phyloP scores from a whole-genome alignment of 2,113 vertebrate genomes.

The rabbit (Oryctolagus cuniculus) region DNA sequence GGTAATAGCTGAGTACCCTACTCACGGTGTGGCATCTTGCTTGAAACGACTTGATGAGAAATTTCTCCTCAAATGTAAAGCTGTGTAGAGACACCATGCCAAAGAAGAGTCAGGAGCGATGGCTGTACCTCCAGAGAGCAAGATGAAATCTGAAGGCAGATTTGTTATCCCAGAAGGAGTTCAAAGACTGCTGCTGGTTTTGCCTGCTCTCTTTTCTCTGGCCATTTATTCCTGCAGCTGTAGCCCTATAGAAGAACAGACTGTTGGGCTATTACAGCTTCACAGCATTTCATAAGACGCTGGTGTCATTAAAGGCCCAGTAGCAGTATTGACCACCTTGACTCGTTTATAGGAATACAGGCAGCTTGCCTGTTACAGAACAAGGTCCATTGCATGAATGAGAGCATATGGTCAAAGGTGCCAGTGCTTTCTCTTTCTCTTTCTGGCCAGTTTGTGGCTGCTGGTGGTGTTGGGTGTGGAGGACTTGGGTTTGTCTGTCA shows the following conservation, averaged over 20 bases:
- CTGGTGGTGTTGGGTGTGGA: not conserved
- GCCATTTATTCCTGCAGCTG: not conserved
- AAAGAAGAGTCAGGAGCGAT: not conserved
- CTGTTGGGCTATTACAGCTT: slow-evolving; percentile 55
- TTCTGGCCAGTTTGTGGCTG: not conserved
- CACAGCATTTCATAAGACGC: slow-evolving; percentile 30
- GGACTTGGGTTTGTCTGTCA: not conserved
- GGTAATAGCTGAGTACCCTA: not conserved
- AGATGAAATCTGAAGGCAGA: not conserved
- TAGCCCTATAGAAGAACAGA: not conserved
- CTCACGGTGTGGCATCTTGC: not conserved
- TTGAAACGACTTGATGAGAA: not conserved
- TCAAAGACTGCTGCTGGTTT: not conserved
- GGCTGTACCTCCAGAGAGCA: not conserved
- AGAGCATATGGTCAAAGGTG: not conserved
- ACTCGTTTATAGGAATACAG: slow-evolving; percentile 68
- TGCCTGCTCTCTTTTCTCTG: not conserved
- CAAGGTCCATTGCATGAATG: not conserved
- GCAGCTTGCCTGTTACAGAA: slow-evolving; percentile 52
- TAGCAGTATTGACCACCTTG: slow-evolving; percentile 47
- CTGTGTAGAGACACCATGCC: not conserved
- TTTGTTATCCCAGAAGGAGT: not conserved
- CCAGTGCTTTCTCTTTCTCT: not conserved
- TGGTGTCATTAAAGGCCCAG: slow-evolving; percentile 59
- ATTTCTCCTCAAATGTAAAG: not conserved